Base-by-base conservation (phyloP, 2,113 vertebrate species). In the Mola mola region DNA sequence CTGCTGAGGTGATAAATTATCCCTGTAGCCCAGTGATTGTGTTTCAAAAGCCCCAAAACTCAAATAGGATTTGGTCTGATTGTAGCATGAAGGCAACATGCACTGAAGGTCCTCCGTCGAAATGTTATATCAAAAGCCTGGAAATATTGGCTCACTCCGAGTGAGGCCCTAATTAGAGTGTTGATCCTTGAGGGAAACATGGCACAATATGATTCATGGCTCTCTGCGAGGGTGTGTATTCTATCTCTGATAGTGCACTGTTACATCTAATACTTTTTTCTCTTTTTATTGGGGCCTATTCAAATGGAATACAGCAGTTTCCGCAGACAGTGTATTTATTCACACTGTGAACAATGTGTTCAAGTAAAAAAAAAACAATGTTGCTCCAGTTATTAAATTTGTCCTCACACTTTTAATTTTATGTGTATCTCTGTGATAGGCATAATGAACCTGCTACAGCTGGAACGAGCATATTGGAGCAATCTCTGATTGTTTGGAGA, bases 401-500 rank as follows among this genome's bases (percentile, higher is more conserved):
- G 44, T 61, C 33, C 31, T 24, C n/a, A 8, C 9, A 5, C 12
- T n/a, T 64, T 63, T 43, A 47, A 41, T 48, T 55, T 44, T 57
- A 28, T n/a, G 44, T 73, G 56, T 38, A 1, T 25, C 56, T 66
- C 17, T n/a, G 16, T 68, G 20, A 34, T 50, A 69, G 66, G 16
- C 16, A 19, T 29, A 36, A 10, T 57, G 42, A 53, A 19, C 65
- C 60, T 51, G 19, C 33, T 56, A n/a, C 29, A 20, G 26, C 57
- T 47, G 68, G 51, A 67, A 49, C 11, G 5, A 16, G 38, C 52
- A 75, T 50, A 70, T 29, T 80, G 53, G 11, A 26, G 33, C 25
- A 61, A 68, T 63, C 50, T 41, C 12, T 26, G 22, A 59, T 63
- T 67, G 40, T 65, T 70, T 65, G 57, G 48, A 72, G 62, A 75